Conservation (phyloP, 1,140 invertebrate species). For the Battus philenor region DNA sequence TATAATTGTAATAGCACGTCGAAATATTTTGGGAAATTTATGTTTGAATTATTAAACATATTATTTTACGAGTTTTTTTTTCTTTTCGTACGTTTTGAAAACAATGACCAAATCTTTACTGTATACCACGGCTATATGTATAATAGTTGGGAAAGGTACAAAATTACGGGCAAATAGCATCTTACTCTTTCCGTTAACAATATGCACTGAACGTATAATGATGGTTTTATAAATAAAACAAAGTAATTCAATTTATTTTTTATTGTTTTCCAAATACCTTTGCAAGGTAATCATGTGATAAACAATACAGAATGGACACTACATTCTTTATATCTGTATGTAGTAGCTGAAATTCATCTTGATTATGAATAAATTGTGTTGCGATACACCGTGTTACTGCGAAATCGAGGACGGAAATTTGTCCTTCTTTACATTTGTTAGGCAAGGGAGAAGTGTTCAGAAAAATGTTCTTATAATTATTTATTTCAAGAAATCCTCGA, state of each 20-base stretch:
- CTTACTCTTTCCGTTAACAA: no score
- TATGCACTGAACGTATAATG: not conserved
- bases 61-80: no score
- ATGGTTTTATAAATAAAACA: conserved; percentile 42
- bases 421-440: conserved; percentile 53
- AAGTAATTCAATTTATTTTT: conserved; percentile 38
- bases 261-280: conserved; percentile 68
- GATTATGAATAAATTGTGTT: conserved; percentile 32
- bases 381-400: conserved; percentile 47
- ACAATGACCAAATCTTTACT: no score
- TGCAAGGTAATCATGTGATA: conserved; percentile 62
- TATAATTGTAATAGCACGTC: no score
- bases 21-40: no score
- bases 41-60: no score
- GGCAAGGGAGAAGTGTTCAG: conserved; percentile 53
- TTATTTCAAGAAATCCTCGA: conserved; percentile 61
- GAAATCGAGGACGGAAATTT: conserved; percentile 58
- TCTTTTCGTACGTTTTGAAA: no score
- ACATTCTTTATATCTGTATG: conserved; percentile 50
- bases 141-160: no score
- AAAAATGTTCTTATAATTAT: conserved; percentile 64
- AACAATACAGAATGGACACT: conserved; percentile 63
- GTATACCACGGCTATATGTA: no score
- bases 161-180: no score
- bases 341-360: conserved; percentile 36